phyloP scores from a whole-genome alignment of 2,797 vertebrate species.

The Acrossocheilus wenchowensis region DNA sequence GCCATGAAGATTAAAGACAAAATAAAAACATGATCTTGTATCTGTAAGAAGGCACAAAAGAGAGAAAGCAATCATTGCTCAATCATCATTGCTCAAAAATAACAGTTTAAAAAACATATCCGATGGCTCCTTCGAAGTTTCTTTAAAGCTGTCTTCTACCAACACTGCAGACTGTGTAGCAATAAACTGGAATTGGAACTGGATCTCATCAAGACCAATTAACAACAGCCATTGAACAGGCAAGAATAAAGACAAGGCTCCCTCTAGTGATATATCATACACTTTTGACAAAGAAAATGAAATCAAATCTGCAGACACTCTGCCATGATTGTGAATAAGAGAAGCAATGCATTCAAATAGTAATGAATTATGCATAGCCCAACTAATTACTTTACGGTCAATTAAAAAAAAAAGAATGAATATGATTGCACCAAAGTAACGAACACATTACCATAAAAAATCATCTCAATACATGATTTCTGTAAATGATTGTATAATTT shows the following conservation, averaged over 20 bases:
- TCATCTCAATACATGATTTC: background rate
- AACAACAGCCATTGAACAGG: background rate
- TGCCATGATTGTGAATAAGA: background rate
- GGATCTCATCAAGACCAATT: background rate
- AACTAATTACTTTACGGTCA: background rate
- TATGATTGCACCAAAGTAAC: background rate
- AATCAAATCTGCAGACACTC: background rate
- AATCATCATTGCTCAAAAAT: background rate
- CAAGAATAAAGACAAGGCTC: constrained; percentile 59
- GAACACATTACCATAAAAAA: background rate
- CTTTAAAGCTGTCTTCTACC: background rate
- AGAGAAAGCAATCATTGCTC: background rate
- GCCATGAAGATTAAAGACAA: background rate
- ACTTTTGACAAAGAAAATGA: background rate
- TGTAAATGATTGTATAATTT: background rate
- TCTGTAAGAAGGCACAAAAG: background rate
- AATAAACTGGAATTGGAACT: background rate
- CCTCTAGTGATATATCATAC: constrained; percentile 64
- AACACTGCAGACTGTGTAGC: background rate
- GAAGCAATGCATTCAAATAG: background rate
- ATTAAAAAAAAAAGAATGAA: background rate
- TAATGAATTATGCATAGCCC: background rate
- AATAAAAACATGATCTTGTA: constrained; percentile 12
- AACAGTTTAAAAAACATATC: background rate
- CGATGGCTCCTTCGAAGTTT: background rate